A percentile compares a stretch with the other conserved stretches of the same genome.
Evolutionary conservation across 2,888 invertebrate species (phyloP).

Genomic region (Apamea sordens): DNA sequence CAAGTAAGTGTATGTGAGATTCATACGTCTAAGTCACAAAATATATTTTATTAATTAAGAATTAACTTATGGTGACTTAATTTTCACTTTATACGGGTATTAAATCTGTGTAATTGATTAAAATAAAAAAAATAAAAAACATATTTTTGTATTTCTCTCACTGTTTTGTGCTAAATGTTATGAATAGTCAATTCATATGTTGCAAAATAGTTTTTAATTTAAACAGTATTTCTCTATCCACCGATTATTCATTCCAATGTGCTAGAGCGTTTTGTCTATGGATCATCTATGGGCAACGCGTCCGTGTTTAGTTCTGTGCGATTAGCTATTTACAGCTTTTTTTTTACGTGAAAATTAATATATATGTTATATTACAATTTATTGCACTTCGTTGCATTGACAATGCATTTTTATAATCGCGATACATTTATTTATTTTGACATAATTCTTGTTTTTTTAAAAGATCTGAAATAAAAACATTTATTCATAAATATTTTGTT

Average conservation of each 20-base stretch:
- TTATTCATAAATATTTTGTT: conserved; percentile 61
- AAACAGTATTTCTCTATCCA: conserved; percentile 73
- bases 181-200: conserved; percentile 49
- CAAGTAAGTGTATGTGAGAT: conserved; percentile 62
- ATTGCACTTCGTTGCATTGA: conserved; percentile 78
- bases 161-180: conserved; percentile 58
- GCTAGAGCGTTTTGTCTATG: conserved; percentile 63
- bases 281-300: conserved; percentile 58
- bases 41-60: conserved; percentile 54
- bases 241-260: conserved; percentile 76
- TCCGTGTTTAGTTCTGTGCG: conserved; percentile 74
- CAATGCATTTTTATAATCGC: conserved; percentile 81
- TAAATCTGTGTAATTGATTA: conserved; percentile 61
- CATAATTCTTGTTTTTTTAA: conserved; percentile 75
- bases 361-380: conserved; percentile 65
- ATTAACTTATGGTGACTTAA: conserved; percentile 51
- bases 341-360: conserved; percentile 61
- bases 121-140: conserved; percentile 57
- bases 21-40: conserved; percentile 66
- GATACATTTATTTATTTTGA: conserved; percentile 67
- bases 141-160: conserved; percentile 64
- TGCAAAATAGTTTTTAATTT: conserved; percentile 60
- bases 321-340: conserved; percentile 62
- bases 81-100: conserved; percentile 64
- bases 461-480: conserved; percentile 84